Base-by-base conservation (phyloP, 2,888 invertebrate species). In the Habrosyne pyritoides region DNA sequence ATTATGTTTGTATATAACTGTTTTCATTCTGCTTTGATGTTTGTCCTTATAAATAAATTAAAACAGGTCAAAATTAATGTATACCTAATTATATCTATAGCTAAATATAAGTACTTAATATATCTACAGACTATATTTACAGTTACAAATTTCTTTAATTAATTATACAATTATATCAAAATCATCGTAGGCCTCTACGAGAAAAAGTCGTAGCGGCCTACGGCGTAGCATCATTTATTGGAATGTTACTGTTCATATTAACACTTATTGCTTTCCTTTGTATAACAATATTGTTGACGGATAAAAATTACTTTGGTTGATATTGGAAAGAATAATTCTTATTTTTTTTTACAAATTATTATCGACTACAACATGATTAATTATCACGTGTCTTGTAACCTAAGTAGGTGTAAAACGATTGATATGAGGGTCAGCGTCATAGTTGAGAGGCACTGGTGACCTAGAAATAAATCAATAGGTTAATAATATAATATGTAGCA, bases 311-410 rank as follows among this genome's bases (percentile, higher is more conserved):
- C n/a, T n/a, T n/a, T n/a, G n/a, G n/a, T n/a, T n/a, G n/a, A n/a
- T n/a, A n/a, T n/a, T n/a, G n/a, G n/a, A n/a, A n/a, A n/a, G n/a
- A n/a, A n/a, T n/a, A n/a, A n/a, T n/a, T n/a, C n/a, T n/a, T n/a
- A n/a, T n/a, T n/a, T n/a, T 28, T 30, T 12, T 30, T 30, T 12
- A 30, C 30, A 30, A 12, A 12, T 12, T 47, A 47, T 47, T 47
- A 21, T 7, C 21, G 21, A 18, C 52, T 21, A 51, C 22, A 6
- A 47, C 14, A 18, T 28, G 12, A 12, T 50, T 28, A n/a, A 52
- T 26, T 49, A 61, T 81, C 76, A 83, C 71, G 73, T 78, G 1
- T 65, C 63, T 60, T 72, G 71, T 63, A 72, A 54, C 22, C 64
- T 60, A 26, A 71, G 47, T 21, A 69, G 36, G 54, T 68, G 66